A percentile compares a stretch with the other conserved stretches of the same genome.
Conservation (phyloP, 2,797 vertebrate species). For the Labroides dimidiatus region DNA sequence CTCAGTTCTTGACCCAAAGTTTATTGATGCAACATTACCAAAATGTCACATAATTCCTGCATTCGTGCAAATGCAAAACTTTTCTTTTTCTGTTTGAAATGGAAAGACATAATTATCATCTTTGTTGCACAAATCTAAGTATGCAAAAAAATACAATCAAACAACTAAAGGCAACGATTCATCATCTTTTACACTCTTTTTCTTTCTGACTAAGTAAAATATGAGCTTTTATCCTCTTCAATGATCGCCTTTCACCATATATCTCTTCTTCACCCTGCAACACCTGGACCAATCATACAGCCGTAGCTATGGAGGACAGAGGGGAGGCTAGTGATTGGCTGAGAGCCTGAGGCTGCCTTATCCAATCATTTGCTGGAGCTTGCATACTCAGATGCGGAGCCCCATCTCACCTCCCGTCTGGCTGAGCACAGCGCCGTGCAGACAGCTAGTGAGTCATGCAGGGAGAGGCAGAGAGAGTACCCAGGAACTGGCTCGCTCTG, state of each 20-base stretch:
- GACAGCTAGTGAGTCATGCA: slow-evolving; percentile 79
- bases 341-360: slow-evolving; percentile 54
- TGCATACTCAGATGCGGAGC: slow-evolving; percentile 68
- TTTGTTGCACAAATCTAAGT: neutral
- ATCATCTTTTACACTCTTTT: neutral
- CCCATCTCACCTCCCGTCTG: slow-evolving; percentile 64
- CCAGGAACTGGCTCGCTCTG: slow-evolving; percentile 56
- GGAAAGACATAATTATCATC: neutral
- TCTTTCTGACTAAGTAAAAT: slow-evolving; percentile 34
- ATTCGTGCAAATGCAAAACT: neutral
- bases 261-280: slow-evolving; percentile 79
- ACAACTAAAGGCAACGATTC: neutral
- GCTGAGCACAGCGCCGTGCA: slow-evolving; percentile 58
- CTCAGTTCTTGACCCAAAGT: slow-evolving; percentile 2
- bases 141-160: neutral
- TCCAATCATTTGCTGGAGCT: slow-evolving; percentile 72
- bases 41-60: neutral
- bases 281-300: slow-evolving; percentile 82
- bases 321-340: slow-evolving; percentile 74
- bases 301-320: slow-evolving; percentile 73
- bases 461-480: slow-evolving; percentile 65
- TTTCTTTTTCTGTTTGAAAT: neutral
- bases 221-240: slow-evolving; percentile 29
- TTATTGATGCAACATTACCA: neutral
- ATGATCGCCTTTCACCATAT: slow-evolving; percentile 33